Conservation (phyloP, 2,888 invertebrate genomes). For the Ferrisia virgata region DNA sequence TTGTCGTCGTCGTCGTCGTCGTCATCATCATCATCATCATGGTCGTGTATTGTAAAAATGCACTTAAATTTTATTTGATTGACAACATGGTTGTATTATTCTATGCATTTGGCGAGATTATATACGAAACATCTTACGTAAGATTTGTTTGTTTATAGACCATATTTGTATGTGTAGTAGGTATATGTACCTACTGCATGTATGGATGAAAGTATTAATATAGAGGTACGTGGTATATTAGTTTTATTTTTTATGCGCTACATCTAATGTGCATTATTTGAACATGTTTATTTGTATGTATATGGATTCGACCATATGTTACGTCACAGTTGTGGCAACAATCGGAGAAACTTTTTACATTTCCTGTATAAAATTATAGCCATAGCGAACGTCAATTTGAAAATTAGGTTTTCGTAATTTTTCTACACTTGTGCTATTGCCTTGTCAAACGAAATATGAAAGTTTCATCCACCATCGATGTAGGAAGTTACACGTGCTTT, state of each 20-base stretch:
- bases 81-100: background rate
- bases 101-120: background rate
- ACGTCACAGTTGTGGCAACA: background rate
- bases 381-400: background rate
- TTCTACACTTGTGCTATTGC: no score
- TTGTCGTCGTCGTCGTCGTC: background rate
- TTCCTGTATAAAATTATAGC: background rate
- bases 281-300: no score
- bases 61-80: slow-evolving; percentile 13
- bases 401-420: background rate
- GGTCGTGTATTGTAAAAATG: background rate
- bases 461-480: no score
- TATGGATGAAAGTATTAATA: no score
- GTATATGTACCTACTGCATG: no score
- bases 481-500: no score
- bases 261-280: slow-evolving; percentile 2
- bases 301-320: background rate
- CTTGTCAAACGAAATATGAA: no score
- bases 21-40: background rate
- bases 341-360: background rate
- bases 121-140: background rate
- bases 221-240: background rate
- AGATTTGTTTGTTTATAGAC: background rate
- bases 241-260: background rate
- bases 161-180: no score